These are phyloP conservation scores for Acanthurus leucopareius DNA, from an alignment of 2,797 vertebrate genomes.

Conservation along the genomic window DNA sequence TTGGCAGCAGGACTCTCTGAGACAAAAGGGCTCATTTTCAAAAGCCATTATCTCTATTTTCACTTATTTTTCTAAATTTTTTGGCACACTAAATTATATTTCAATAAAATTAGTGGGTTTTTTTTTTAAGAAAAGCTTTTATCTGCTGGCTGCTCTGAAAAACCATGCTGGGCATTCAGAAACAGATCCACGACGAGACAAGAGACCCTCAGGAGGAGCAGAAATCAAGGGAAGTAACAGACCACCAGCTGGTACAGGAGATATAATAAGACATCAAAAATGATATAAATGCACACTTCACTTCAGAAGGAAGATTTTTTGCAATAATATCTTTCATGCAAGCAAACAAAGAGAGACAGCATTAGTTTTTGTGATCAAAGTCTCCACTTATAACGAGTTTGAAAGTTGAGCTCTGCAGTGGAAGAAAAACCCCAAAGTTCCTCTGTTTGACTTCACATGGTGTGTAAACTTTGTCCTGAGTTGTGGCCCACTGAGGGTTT, in stretches of 20 bases:
- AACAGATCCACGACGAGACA: no score
- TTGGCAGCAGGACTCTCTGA: not conserved
- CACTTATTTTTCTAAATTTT: not conserved
- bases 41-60: not conserved
- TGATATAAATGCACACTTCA: not conserved
- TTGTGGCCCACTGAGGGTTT: not conserved
- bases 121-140: not conserved
- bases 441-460: slow-evolving; percentile 1
- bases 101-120: not conserved
- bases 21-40: not conserved
- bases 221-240: no score
- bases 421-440: slow-evolving; percentile 30
- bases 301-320: not conserved
- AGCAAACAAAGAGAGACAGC: not conserved
- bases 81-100: not conserved
- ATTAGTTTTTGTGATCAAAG: not conserved
- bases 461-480: slow-evolving; percentile 42
- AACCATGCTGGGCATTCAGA: no score
- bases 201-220: no score
- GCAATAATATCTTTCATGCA: not conserved
- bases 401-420: not conserved
- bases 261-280: not conserved
- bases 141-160: no score
- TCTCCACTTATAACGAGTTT: not conserved
- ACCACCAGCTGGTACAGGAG: no score